Evolutionary conservation across 2,797 vertebrate species (phyloP).

Genomic region (Molossus molossus): DNA sequence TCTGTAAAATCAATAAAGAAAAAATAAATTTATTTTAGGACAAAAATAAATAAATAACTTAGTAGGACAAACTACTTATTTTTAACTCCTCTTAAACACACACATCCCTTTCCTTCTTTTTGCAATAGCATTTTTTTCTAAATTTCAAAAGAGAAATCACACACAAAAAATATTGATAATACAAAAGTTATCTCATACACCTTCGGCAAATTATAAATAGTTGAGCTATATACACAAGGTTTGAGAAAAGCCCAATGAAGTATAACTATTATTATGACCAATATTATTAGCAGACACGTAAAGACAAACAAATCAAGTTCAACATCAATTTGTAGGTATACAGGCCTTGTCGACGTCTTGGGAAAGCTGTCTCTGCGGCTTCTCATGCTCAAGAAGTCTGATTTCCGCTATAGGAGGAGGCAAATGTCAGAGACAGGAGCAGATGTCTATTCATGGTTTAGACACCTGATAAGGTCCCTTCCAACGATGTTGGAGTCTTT

Average conservation of each 20-base stretch:
- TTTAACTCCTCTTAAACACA: too few relatives aligned
- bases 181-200: too few relatives aligned
- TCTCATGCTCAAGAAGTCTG: neutral
- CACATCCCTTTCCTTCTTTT: too few relatives aligned
- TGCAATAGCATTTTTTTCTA: too few relatives aligned
- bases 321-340: neutral
- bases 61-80: too few relatives aligned
- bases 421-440: neutral
- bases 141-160: too few relatives aligned
- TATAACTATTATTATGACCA: neutral
- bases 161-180: too few relatives aligned
- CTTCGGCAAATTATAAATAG: too few relatives aligned
- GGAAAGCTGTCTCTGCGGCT: neutral
- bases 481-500: neutral
- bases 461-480: neutral
- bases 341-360: neutral
- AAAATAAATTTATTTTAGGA: too few relatives aligned
- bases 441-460: neutral
- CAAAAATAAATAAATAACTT: too few relatives aligned
- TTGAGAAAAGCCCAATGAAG: neutral
- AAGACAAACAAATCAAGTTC: neutral
- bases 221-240: neutral
- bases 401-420: neutral
- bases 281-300: neutral
- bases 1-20: neutral